These are phyloP conservation scores for Drosophila yooni DNA, from an alignment of 2,888 invertebrate species.

Conservation along the genomic window DNA sequence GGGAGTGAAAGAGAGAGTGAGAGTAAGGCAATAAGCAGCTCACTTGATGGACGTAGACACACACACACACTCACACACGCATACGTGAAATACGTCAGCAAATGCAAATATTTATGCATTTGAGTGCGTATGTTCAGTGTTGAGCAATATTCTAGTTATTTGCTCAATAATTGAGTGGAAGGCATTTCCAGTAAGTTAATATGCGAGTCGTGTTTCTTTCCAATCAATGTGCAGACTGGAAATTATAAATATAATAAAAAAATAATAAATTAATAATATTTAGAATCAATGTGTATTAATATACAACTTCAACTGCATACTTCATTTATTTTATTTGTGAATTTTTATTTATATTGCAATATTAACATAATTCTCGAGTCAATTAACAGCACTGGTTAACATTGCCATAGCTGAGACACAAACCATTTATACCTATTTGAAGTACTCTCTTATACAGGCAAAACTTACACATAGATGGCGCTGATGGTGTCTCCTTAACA, in stretches of 20 bases:
- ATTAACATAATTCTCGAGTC: not conserved
- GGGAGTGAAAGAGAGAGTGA: not conserved
- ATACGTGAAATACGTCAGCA: not conserved
- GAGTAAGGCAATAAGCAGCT: slow-evolving; percentile 39
- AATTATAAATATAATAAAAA: not conserved
- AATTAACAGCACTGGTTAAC: not conserved
- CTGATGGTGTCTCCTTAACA: not conserved
- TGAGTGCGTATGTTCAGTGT: slow-evolving; percentile 5
- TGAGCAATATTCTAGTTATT: slow-evolving; percentile 24
- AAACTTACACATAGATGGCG: slow-evolving; percentile 34
- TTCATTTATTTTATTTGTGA: not conserved
- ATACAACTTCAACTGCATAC: too few species aligned
- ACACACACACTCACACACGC: not conserved
- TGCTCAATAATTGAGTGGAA: slow-evolving; percentile 13
- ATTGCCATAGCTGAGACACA: not conserved
- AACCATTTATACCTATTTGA: slow-evolving; percentile 26
- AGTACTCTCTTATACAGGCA: slow-evolving; percentile 13
- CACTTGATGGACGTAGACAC: slow-evolving; percentile 14
- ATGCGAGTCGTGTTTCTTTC: not conserved
- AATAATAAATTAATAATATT: not conserved
- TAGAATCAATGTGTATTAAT: not conserved
- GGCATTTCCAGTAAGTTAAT: not conserved
- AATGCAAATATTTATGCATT: not conserved
- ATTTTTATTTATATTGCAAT: not conserved
- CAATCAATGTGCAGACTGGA: not conserved